Conservation (phyloP, 1,140 invertebrate genomes). For the Bombus balteatus region DNA sequence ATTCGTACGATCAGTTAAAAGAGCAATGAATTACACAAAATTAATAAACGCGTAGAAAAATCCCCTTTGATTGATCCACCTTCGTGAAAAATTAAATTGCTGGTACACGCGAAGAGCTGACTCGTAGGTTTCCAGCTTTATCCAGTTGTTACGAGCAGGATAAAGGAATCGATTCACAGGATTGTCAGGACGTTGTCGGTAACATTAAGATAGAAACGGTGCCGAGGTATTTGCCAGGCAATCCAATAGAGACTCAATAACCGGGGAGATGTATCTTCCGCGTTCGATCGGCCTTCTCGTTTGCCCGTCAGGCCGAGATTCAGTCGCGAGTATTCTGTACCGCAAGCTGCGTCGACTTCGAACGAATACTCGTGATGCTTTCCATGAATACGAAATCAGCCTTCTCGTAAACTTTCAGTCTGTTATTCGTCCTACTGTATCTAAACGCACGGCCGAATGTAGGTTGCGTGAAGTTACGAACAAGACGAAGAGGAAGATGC, state of each 20-base stretch:
- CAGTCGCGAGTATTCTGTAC: constrained; percentile 5
- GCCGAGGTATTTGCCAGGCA: constrained; percentile 37
- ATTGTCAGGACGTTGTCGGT: constrained; percentile 16
- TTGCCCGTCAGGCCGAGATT: constrained; percentile 21
- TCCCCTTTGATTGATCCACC: not conserved
- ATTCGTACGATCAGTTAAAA: not conserved
- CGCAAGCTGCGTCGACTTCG: constrained; percentile 51
- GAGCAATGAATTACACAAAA: not conserved
- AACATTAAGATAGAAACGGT: constrained; percentile 52
- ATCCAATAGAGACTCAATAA: constrained; percentile 59
- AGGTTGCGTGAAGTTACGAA: not conserved
- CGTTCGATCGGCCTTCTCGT: constrained; percentile 45
- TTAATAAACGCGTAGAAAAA: not conserved
- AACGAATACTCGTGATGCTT: constrained; percentile 62
- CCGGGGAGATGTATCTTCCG: constrained; percentile 37
- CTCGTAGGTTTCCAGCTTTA: not conserved
- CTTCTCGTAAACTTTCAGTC: constrained; percentile 56
- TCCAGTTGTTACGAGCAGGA: not conserved
- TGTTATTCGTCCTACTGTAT: constrained; percentile 33
- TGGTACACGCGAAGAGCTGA: no score
- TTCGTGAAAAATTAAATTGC: not conserved
- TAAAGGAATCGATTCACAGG: constrained; percentile 16
- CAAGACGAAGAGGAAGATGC: not conserved
- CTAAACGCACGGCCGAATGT: constrained; percentile 7
- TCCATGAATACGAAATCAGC: constrained; percentile 72